A percentile compares a stretch with the other conserved stretches of the same genome.
phyloP scores from a whole-genome alignment of 2,888 invertebrate species.

The Eumerus sabulonum region DNA sequence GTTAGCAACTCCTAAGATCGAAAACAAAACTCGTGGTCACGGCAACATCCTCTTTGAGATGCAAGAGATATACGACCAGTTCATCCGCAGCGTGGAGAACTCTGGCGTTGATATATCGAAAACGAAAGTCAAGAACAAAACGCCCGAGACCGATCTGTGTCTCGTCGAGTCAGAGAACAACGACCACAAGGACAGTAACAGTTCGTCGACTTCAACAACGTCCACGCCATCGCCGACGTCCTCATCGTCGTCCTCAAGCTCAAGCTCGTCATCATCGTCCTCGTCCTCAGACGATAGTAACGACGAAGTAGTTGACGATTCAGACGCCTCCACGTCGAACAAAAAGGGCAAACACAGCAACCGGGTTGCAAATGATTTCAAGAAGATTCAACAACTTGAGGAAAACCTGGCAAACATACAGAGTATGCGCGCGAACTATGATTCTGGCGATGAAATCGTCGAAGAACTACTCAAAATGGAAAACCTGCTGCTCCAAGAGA shows the following conservation, averaged over 20 bases:
- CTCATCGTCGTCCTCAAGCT: conserved; percentile 71
- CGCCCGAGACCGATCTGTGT: conserved; percentile 71
- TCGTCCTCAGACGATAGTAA: conserved; percentile 57
- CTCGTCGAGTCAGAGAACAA: conserved; percentile 59
- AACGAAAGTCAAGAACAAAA: conserved; percentile 70
- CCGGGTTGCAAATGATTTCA: conserved; percentile 74
- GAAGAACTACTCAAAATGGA: conserved; percentile 77
- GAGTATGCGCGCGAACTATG: conserved; percentile 77
- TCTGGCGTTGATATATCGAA: conserved; percentile 70
- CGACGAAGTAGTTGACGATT: conserved; percentile 30
- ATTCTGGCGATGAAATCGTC: conserved; percentile 76
- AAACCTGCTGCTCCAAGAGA: conserved; percentile 74
- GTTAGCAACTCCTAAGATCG: not conserved
- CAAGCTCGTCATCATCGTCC: conserved; percentile 67
- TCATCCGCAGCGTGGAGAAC: conserved; percentile 76
- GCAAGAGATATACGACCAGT: conserved; percentile 77
- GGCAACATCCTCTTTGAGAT: conserved; percentile 72
- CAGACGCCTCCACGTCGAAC: conserved; percentile 14
- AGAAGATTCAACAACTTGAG: conserved; percentile 75
- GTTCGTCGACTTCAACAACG: conserved; percentile 70
- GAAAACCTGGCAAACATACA: conserved; percentile 76
- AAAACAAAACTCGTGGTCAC: not conserved
- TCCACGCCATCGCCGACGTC: conserved; percentile 70
- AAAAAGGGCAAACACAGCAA: conserved; percentile 55
- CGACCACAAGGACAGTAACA: conserved; percentile 52